These are phyloP conservation scores for Phalacrocorax aristotelis DNA, from an alignment of 2,113 vertebrate species.

Conservation along the genomic window DNA sequence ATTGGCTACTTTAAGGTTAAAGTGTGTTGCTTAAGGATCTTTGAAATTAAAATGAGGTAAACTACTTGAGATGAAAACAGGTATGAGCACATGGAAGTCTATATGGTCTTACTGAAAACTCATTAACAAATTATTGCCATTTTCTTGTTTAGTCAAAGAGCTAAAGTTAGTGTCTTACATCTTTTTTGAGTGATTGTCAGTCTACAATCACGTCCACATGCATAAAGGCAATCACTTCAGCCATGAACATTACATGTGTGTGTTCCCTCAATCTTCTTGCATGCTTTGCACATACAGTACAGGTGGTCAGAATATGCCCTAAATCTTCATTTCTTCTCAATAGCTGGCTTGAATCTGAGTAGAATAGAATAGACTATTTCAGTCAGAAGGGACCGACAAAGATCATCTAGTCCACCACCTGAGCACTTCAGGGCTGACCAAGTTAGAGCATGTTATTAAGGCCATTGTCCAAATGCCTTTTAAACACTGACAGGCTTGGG, in stretches of 20 bases:
- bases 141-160: background rate
- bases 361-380: background rate
- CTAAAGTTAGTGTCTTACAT: background rate
- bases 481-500: background rate
- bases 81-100: fast-evolving
- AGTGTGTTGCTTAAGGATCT: background rate
- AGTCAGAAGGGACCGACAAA: background rate
- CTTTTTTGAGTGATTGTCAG: background rate
- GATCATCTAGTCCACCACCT: background rate
- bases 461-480: background rate
- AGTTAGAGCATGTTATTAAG: background rate
- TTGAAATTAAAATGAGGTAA: background rate
- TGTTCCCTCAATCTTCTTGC: background rate
- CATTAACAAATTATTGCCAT: background rate
- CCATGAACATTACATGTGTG: background rate
- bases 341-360: background rate
- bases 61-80: background rate
- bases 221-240: background rate
- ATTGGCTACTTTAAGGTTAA: background rate
- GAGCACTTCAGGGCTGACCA: background rate
- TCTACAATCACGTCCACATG: fast-evolving
- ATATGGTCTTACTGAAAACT: background rate
- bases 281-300: background rate
- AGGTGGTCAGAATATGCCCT: background rate
- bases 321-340: background rate